phyloP scores from a whole-genome alignment of 2,113 vertebrate species.

The Asarcornis scutulata region DNA sequence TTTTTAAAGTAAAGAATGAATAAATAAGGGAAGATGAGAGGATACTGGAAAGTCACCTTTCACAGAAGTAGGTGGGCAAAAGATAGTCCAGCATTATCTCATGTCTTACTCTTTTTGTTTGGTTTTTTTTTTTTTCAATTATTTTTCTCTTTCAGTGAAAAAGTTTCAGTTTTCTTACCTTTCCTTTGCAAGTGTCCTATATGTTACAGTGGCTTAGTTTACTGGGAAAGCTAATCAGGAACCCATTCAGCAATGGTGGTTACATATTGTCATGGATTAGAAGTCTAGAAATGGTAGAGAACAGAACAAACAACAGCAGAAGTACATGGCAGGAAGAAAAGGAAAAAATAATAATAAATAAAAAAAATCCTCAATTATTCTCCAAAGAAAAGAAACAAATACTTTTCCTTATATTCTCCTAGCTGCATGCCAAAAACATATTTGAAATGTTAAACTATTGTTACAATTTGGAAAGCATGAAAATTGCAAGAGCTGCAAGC shows the following conservation, averaged over 20 bases:
- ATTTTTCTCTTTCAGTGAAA: background rate
- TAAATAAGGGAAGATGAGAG: background rate
- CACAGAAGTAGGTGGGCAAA: background rate
- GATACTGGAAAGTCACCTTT: background rate
- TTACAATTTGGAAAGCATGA: slow-evolving; percentile 74
- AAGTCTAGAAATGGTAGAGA: slow-evolving; percentile 12
- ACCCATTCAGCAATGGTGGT: background rate
- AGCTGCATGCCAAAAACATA: slow-evolving; percentile 25
- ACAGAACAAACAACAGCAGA: background rate
- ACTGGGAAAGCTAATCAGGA: background rate
- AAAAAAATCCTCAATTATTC: background rate
- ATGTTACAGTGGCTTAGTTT: background rate
- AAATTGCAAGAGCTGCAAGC: slow-evolving; percentile 72
- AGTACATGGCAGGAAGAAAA: background rate
- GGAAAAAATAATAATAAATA: background rate
- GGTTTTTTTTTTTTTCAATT: background rate
- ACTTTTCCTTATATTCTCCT: background rate
- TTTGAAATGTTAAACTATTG: slow-evolving; percentile 69
- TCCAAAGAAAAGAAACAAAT: slow-evolving; percentile 35
- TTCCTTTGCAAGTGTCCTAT: background rate
- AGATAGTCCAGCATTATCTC: background rate
- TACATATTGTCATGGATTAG: background rate
- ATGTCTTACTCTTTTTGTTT: background rate
- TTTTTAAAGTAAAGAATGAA: background rate
- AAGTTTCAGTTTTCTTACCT: slow-evolving; percentile 6